Percentiles rank a stretch among this genome's conserved stretches.
Evolutionary conservation across 2,888 invertebrate species (phyloP).

Genomic region (Lacanobia oleracea): DNA sequence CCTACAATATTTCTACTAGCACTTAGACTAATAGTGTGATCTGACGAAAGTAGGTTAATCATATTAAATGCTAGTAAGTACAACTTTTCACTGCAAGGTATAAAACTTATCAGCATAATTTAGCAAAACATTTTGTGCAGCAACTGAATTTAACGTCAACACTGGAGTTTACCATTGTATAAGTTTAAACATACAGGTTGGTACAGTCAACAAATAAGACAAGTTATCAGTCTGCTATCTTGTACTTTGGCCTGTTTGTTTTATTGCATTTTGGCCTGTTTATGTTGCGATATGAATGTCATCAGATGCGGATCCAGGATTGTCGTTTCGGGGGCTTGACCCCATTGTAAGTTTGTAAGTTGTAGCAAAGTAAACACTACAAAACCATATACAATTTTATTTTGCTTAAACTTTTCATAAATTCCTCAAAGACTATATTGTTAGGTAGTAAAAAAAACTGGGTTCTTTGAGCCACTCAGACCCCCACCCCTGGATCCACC

Average conservation of each 20-base stretch:
- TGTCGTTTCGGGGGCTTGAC: too few species aligned
- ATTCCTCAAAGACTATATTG: too few species aligned
- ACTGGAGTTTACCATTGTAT: neutral
- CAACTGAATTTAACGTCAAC: neutral
- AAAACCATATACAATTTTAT: too few species aligned
- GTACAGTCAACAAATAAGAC: neutral
- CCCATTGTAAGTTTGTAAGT: too few species aligned
- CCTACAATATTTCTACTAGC: neutral
- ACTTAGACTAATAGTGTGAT: constrained; percentile 26
- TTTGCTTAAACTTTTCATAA: too few species aligned
- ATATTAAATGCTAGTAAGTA: constrained; percentile 8
- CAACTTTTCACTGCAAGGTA: neutral
- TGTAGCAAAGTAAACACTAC: too few species aligned
- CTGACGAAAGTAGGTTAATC: constrained; percentile 50
- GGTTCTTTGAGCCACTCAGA: too few species aligned
- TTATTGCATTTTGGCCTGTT: neutral
- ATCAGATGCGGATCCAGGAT: too few species aligned
- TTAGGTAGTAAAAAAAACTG: too few species aligned
- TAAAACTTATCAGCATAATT: neutral
- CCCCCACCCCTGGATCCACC: too few species aligned
- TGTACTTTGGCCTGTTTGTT: too few species aligned
- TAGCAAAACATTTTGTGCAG: constrained; percentile 1
- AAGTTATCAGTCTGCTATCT: neutral
- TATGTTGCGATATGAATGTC: neutral
- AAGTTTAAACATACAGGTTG: neutral